Evolutionary conservation across 2,113 vertebrate species (phyloP).

Genomic region (Phasianus colchicus): DNA sequence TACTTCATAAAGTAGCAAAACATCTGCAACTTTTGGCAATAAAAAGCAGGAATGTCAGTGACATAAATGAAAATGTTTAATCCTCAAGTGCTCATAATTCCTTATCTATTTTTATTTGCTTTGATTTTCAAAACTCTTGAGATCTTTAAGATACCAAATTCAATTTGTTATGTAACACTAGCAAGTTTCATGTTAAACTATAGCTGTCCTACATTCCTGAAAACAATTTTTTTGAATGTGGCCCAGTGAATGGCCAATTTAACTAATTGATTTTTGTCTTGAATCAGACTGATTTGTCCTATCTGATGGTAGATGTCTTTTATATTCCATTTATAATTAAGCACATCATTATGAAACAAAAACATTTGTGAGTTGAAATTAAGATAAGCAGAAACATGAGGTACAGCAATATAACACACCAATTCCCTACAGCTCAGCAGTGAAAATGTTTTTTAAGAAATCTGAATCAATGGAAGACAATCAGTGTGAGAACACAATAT

Average conservation of each 20-base stretch:
- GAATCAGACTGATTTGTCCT: not conserved
- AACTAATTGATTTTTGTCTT: not conserved
- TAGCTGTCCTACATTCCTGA: not conserved
- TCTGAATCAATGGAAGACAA: not conserved
- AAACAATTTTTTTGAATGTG: not conserved
- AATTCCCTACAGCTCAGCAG: not conserved
- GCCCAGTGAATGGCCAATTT: not conserved
- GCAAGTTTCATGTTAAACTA: not conserved
- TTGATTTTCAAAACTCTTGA: not conserved
- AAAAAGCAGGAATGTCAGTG: not conserved
- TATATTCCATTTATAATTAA: not conserved
- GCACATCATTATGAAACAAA: not conserved
- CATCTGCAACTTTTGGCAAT: not conserved
- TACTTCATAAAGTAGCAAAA: not conserved
- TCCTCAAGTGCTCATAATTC: not conserved
- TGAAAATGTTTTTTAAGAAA: not conserved
- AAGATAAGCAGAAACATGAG: not conserved
- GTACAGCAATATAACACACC: not conserved
- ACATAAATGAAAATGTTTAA: not conserved
- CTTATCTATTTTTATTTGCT: not conserved
- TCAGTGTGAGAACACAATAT: not conserved
- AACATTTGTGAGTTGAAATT: not conserved
- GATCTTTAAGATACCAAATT: not conserved
- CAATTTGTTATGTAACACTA: not conserved
- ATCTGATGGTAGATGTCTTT: not conserved